Evolutionary conservation across 2,797 vertebrate genomes (phyloP), one percentile per base, ranked within the genome.

Genomic region (Coregonus sp.): DNA sequence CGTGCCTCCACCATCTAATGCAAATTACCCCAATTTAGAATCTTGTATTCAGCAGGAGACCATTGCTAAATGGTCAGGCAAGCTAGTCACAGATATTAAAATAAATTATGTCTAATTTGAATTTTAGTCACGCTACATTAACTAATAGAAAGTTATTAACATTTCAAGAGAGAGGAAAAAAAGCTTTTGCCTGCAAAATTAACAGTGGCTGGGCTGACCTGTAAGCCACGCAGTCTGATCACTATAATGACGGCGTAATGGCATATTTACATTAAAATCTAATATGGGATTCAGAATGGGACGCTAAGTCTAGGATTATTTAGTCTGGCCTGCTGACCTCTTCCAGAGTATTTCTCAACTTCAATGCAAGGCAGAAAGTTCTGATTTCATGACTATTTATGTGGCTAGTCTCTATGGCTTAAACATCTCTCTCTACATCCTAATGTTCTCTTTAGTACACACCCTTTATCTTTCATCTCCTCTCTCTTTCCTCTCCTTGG

Each of bases 81-180:
- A 97, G 96, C 97, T 96, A 97, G 97, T 98, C 97, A 98, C 97
- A 98, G 97, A 99, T 97, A 99, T 98, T 99, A 98, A 99, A 99
- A 98, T 98, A 97, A 98, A 99, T 99, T 96, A 98, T 97, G 97
- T 98, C 97, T 98, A 98, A 99, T 99, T 97, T 97, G 96, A 98
- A 99, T 99, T 98, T 99, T 98, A 99, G 97, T 98, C 97, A 98
- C 95, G 96, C 95, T 96, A 97, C 97, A 99, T 99, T 99, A 99
- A 98, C 97, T 98, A 99, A 99, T 99, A 98, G 96, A 98, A 98
- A 97, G 97, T 99, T 99, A 98, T 99, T 99, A 99, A 99, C 97
- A 98, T 98, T 99, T 99, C 96, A 98, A 98, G 96, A 96, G 96
- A 97, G 84, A 81, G 78, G 59, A 78, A 75, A 89, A 97, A 97